Evolutionary conservation across 2,797 vertebrate genomes (phyloP).

Genomic region (Sebastes glaucus): DNA sequence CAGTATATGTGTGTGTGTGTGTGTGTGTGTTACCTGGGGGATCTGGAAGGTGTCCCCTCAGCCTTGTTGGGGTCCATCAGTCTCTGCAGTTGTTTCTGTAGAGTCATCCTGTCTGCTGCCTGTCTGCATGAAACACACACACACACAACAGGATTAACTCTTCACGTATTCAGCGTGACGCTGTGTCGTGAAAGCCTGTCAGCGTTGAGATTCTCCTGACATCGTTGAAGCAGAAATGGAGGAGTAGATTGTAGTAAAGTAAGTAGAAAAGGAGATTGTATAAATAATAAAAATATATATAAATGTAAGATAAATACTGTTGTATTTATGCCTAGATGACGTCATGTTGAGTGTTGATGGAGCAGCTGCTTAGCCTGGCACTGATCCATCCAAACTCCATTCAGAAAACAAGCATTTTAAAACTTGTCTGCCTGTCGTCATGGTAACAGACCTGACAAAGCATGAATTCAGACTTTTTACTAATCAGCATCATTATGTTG

Average conservation of each 20-base stretch:
- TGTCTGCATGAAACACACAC: slow-evolving; percentile 80
- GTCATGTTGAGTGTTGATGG: fast-evolving
- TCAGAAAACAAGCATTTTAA: no score
- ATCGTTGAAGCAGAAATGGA: background rate
- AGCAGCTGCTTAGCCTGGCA: background rate
- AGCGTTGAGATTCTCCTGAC: background rate
- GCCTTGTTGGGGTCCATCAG: slow-evolving; percentile 87
- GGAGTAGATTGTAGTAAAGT: no score
- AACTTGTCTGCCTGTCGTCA: no score
- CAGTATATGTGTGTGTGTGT: background rate
- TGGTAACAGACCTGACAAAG: no score
- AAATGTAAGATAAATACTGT: no score
- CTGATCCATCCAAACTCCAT: background rate
- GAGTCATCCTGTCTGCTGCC: slow-evolving; percentile 86
- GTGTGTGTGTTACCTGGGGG: slow-evolving; percentile 82
- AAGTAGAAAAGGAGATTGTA: no score
- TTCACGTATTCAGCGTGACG: background rate
- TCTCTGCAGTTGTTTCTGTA: slow-evolving; percentile 93
- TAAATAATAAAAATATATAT: no score
- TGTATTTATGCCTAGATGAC: no score
- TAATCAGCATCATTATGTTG: no score
- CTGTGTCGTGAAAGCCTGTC: background rate
- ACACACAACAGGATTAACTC: background rate
- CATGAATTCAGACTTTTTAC: no score
- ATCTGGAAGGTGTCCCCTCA: slow-evolving; percentile 83